Conservation (phyloP, 2,113 vertebrate genomes). For the Oenanthe melanoleuca region DNA sequence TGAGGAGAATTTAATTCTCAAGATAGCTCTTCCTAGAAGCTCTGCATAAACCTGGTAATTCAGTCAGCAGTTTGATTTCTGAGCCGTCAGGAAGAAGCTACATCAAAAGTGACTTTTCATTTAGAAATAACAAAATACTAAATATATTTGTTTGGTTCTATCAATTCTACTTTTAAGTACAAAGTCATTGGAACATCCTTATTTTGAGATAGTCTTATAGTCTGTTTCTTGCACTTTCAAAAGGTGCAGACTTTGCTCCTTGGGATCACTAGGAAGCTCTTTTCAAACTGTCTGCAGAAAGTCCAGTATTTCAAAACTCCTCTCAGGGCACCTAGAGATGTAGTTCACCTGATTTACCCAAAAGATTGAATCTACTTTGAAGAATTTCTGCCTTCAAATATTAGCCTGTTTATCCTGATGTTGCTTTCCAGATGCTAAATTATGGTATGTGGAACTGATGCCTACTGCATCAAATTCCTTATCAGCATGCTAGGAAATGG, state of each 20-base stretch:
- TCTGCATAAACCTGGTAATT: neutral
- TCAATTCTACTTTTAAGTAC: neutral
- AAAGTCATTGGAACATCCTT: neutral
- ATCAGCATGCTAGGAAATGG: neutral
- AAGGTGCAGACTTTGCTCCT: neutral
- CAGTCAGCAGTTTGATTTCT: neutral
- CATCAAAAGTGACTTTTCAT: neutral
- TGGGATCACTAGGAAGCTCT: neutral
- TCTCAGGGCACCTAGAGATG: neutral
- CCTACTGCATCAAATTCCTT: neutral
- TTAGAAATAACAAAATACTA: neutral
- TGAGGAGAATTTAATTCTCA: neutral
- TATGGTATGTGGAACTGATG: neutral
- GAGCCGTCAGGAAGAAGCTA: neutral
- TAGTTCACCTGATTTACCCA: neutral
- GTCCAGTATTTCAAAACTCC: neutral
- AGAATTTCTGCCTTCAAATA: neutral
- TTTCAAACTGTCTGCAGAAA: neutral
- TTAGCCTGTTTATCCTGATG: neutral
- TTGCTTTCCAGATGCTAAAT: neutral
- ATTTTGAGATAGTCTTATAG: neutral
- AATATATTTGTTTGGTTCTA: neutral
- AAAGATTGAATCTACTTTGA: neutral
- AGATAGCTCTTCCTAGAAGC: neutral
- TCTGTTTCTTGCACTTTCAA: neutral